Base-by-base conservation (phyloP, 2,888 invertebrate species). In the Timandra comae region DNA sequence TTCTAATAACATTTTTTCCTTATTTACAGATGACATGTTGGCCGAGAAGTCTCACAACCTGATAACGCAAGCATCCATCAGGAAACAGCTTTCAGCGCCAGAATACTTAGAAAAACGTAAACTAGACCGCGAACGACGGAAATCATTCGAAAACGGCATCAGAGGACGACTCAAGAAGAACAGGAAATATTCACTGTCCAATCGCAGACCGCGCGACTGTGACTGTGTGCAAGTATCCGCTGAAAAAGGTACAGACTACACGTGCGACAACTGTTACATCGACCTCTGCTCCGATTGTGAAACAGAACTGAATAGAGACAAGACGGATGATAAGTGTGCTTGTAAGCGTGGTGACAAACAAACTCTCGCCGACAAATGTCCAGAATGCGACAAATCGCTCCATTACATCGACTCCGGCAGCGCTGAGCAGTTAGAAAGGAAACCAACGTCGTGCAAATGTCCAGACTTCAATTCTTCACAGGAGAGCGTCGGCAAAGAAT, bases 51-150 rank as follows among this genome's bases (percentile, higher is more conserved):
- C 87, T 0, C 85, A 82, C 50, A 80, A 76, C 36, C 61, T 86
- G 3, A 86, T 86, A 41, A 85, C 85, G 0, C 85, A 86, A 70
- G 85, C 87, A 2, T 88, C 89, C 1, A 90, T 91, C 63, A 89
- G 93, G 42, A 91, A 93, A 52, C 92, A 92, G 53, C 88, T 92
- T 32, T 93, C 93, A 12, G 95, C 96, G 0, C 97, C 97, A 0
- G 96, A 96, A 52, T 97, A 97, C 71, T 84, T 97, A 38, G 96
- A 97, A 65, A 91, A 93, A 48, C 87, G 96, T 13, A 94, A 94
- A 63, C 86, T 91, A 32, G 92, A 92, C 51, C 84, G 91, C 29
- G 91, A 91, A 30, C 87, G 91, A 55, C 73, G 90, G 47, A 89
- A 89, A 60, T 88, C 90, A 1, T 85, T 81, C 31, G 91, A 91